These are phyloP conservation scores for Phrynocephalus vlangalii DNA, from an alignment of 2,797 vertebrate genomes.

Conservation along the genomic window DNA sequence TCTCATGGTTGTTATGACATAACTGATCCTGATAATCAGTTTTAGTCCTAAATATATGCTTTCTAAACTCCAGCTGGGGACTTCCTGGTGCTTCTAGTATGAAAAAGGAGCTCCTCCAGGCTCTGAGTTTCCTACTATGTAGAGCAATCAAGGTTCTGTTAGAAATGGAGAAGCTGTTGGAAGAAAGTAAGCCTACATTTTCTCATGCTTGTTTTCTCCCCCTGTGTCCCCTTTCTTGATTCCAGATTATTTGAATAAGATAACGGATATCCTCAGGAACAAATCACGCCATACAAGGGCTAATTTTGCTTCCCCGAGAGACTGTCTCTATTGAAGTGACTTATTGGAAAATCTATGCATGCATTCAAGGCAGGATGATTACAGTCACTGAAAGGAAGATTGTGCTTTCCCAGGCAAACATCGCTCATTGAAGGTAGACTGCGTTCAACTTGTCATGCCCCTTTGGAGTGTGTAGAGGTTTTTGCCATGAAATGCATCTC, in stretches of 20 bases:
- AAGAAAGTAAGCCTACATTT: conserved; percentile 44
- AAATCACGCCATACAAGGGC: conserved; percentile 71
- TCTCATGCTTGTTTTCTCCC: conserved; percentile 19
- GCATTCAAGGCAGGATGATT: conserved; percentile 39
- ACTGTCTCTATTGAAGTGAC: conserved; percentile 72
- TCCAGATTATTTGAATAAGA: conserved; percentile 77
- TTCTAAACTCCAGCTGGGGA: no score
- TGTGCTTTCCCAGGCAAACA: conserved; percentile 37
- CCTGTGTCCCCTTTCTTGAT: conserved; percentile 18
- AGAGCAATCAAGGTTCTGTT: conserved; percentile 35
- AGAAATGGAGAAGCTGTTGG: conserved; percentile 6
- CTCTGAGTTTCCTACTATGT: conserved; percentile 19
- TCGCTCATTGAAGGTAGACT: neutral
- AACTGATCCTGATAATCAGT: no score
- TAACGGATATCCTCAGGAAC: conserved; percentile 74
- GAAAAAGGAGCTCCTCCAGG: neutral
- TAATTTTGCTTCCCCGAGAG: conserved; percentile 77
- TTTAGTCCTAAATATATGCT: no score
- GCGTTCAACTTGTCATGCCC: neutral
- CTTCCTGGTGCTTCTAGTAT: neutral
- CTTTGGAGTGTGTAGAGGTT: neutral
- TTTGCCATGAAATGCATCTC: neutral
- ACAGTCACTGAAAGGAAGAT: conserved; percentile 59
- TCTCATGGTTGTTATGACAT: no score
- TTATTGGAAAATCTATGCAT: conserved; percentile 67